Percentiles rank a stretch among this genome's conserved stretches.
Evolutionary conservation across 2,797 vertebrate genomes (phyloP).

Genomic region (Molossus molossus): DNA sequence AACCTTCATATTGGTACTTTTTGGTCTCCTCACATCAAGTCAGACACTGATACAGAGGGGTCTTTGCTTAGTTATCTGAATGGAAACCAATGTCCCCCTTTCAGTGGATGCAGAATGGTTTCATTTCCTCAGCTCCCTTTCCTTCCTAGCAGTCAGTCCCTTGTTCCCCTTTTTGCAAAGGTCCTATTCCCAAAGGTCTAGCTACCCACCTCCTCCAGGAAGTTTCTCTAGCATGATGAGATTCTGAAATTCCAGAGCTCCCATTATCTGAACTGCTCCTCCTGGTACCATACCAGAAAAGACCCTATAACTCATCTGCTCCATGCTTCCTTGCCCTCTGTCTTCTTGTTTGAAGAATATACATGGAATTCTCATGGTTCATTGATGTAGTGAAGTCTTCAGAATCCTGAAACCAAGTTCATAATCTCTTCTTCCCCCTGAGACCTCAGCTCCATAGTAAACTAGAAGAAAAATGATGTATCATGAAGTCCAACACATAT

Average conservation of each 20-base stretch:
- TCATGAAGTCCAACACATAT: neutral
- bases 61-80: neutral
- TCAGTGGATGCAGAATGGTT: neutral
- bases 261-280: neutral
- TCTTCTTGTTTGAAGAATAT: neutral
- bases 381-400: neutral
- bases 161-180: neutral
- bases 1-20: neutral
- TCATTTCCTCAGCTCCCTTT: neutral
- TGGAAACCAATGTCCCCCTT: neutral
- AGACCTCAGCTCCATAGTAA: neutral
- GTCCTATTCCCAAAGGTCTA: neutral
- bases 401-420: conserved; percentile 1
- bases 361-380: neutral
- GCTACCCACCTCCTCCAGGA: neutral
- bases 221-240: neutral
- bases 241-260: neutral
- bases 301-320: neutral
- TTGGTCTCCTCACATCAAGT: neutral
- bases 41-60: neutral
- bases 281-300: neutral
- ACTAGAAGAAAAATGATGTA: neutral
- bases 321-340: neutral
- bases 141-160: too few relatives aligned
- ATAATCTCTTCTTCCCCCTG: neutral